These are phyloP conservation scores for Semibalanus balanoides DNA, from an alignment of 1,140 invertebrate species.

Conservation along the genomic window DNA sequence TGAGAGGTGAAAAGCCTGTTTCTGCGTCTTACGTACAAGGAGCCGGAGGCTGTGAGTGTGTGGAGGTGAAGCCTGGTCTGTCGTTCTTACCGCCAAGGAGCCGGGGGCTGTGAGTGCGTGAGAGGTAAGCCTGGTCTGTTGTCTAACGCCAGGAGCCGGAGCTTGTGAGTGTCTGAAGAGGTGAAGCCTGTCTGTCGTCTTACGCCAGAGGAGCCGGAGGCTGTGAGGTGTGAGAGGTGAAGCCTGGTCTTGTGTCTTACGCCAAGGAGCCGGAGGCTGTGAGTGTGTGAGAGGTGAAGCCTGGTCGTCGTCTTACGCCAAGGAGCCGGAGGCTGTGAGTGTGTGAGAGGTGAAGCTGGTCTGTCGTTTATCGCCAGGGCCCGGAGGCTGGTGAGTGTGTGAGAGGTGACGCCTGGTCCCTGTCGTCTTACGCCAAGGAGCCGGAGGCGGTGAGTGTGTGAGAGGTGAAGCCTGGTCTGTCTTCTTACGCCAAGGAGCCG, in stretches of 20 bases:
- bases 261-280: constrained; percentile 53
- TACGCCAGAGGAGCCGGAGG: too few species aligned
- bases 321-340: constrained; percentile 47
- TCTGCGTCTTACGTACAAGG: constrained; percentile 69
- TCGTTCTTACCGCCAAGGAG: constrained; percentile 67
- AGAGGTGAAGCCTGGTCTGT: too few species aligned
- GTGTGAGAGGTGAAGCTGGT: not conserved
- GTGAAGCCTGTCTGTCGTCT: too few species aligned
- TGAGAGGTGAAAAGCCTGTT: constrained; percentile 39
- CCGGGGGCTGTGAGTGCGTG: constrained; percentile 39
- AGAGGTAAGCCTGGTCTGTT: too few species aligned
- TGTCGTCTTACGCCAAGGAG: constrained; percentile 64
- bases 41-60: too few species aligned
- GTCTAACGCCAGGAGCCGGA: too few species aligned
- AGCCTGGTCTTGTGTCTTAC: constrained; percentile 75
- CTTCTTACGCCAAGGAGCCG: constrained; percentile 65
- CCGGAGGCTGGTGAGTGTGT: too few species aligned
- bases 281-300: not conserved
- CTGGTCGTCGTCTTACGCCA: constrained; percentile 67
- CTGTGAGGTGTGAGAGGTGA: too few species aligned
- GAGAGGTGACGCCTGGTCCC: too few species aligned
- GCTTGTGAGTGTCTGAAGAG: too few species aligned
- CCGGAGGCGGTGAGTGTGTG: constrained; percentile 39
- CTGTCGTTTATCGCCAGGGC: too few species aligned
- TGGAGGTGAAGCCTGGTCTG: constrained; percentile 71